Conservation (phyloP, 2,113 vertebrate genomes). For the Neotragus pygmaeus region DNA sequence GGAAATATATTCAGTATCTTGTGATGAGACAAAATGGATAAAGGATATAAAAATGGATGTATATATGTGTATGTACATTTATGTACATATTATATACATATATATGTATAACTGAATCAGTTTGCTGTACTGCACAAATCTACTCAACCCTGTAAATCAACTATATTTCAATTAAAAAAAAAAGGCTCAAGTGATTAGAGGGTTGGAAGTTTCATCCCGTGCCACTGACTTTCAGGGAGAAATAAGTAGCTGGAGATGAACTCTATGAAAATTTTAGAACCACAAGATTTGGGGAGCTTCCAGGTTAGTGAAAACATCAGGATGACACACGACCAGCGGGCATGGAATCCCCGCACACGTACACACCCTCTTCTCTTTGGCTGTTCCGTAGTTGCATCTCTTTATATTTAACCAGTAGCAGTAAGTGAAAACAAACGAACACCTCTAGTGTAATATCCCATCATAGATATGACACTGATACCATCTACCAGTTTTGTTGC, state of each 20-base stretch:
- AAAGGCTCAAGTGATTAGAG: not conserved
- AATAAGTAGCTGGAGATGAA: not conserved
- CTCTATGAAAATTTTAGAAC: not conserved
- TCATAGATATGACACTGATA: not conserved
- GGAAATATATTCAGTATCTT: not conserved
- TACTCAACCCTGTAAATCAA: not conserved
- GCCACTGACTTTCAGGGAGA: not conserved
- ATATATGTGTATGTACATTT: not conserved
- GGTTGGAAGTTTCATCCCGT: not conserved
- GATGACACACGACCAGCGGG: fast-evolving
- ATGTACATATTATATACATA: not conserved
- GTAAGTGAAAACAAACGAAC: not conserved
- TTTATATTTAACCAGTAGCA: not conserved
- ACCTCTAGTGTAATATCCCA: not conserved
- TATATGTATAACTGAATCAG: not conserved
- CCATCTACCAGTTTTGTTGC: not conserved
- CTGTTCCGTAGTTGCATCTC: not conserved
- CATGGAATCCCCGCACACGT: fast-evolving
- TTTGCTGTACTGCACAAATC: not conserved
- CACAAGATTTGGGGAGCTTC: not conserved
- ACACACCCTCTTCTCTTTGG: not conserved
- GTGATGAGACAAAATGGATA: not conserved
- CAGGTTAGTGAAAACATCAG: not conserved
- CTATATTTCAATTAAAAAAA: not conserved
- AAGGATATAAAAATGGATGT: not conserved